These are phyloP conservation scores for Cotesia chilonis DNA, from an alignment of 1,140 invertebrate species.

Conservation along the genomic window DNA sequence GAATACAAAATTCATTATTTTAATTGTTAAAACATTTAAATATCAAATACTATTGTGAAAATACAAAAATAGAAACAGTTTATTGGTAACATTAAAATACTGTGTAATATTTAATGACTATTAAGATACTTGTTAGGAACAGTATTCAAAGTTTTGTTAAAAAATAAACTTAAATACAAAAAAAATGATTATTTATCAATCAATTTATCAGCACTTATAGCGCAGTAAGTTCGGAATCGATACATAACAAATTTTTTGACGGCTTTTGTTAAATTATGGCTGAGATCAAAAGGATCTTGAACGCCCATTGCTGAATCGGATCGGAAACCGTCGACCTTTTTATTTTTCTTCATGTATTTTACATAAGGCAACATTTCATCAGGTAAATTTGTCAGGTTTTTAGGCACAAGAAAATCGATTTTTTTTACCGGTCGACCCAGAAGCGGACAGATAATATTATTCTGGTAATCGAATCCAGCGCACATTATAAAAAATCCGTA, in stretches of 20 bases:
- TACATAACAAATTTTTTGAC: slow-evolving; percentile 37
- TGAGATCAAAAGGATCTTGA: slow-evolving; percentile 67
- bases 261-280: slow-evolving; percentile 61
- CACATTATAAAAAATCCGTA: slow-evolving; percentile 66
- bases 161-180: neutral
- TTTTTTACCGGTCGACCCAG: slow-evolving; percentile 57
- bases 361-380: slow-evolving; percentile 46
- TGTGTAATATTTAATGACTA: no score
- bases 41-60: no score
- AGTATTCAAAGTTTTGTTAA: no score
- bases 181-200: neutral
- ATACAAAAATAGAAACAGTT: no score
- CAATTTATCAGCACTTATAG: slow-evolving; percentile 24
- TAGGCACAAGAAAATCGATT: slow-evolving; percentile 38
- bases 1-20: no score
- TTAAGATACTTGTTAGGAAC: no score
- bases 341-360: slow-evolving; percentile 40
- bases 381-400: slow-evolving; percentile 42
- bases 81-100: no score
- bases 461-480: slow-evolving; percentile 61
- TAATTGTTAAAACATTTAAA: no score
- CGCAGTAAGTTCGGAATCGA: slow-evolving; percentile 27
- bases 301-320: slow-evolving; percentile 59
- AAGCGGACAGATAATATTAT: slow-evolving; percentile 63
- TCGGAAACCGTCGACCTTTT: slow-evolving; percentile 46